A percentile compares a stretch with the other conserved stretches of the same genome.
phyloP scores from a whole-genome alignment of 2,888 invertebrate genomes.

The Perizoma flavofasciatum region DNA sequence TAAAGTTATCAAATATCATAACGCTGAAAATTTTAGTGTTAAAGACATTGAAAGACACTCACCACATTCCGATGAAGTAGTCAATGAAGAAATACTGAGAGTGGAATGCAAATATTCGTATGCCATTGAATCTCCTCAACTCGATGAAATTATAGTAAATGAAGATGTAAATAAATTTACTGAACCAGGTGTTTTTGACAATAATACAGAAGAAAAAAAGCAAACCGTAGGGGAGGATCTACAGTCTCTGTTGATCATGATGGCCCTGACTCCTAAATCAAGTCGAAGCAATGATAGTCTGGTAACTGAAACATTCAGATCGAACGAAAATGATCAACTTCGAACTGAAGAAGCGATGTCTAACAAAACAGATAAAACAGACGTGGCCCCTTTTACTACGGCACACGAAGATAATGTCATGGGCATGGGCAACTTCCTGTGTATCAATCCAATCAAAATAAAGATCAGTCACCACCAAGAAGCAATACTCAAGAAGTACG shows the following conservation, averaged over 20 bases:
- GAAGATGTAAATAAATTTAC: constrained; percentile 22
- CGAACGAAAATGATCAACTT: constrained; percentile 30
- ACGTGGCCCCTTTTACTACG: constrained; percentile 3
- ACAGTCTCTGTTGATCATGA: constrained; percentile 67
- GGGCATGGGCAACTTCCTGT: constrained; percentile 49
- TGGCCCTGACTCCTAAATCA: constrained; percentile 60
- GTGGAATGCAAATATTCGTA: constrained; percentile 43
- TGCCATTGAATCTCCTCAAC: constrained; percentile 26
- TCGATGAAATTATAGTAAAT: constrained; percentile 19
- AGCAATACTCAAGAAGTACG: constrained; percentile 58
- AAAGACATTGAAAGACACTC: constrained; percentile 30
- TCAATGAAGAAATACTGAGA: constrained; percentile 43
- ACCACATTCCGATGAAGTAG: constrained; percentile 39
- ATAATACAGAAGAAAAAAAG: constrained; percentile 13
- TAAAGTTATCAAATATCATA: constrained; percentile 37
- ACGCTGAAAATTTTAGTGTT: constrained; percentile 29
- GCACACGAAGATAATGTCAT: constrained; percentile 33
- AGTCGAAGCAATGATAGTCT: constrained; percentile 29
- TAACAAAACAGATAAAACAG: constrained; percentile 1
- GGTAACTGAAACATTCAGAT: constrained; percentile 16
- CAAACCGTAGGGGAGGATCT: constrained; percentile 50
- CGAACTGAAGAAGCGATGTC: constrained; percentile 12
- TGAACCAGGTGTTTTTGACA: constrained; percentile 20
- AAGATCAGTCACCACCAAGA: constrained; percentile 51
- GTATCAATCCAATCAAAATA: constrained; percentile 56